Conservation (phyloP, 2,113 vertebrate species). For the Macrotus californicus region DNA sequence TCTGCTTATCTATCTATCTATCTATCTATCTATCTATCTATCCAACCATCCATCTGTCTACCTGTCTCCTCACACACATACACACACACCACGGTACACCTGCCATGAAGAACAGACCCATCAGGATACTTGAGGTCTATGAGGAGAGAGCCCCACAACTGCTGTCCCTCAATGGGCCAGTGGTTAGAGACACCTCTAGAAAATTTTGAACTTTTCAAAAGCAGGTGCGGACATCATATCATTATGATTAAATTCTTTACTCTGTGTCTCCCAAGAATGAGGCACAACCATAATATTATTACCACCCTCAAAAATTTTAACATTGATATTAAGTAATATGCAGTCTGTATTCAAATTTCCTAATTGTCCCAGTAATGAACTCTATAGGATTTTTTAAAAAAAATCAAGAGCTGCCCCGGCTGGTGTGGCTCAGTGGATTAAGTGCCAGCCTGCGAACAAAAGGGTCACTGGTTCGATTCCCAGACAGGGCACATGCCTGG, state of each 20-base stretch:
- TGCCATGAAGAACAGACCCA: not conserved
- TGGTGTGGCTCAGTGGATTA: no score
- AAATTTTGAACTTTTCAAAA: not conserved
- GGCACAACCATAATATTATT: not conserved
- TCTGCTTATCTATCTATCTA: not conserved
- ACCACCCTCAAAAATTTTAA: not conserved
- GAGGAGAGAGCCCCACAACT: not conserved
- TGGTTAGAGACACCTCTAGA: not conserved
- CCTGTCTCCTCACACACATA: not conserved
- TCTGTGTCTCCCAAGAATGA: not conserved
- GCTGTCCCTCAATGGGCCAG: not conserved
- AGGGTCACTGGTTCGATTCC: no score
- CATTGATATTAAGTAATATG: not conserved
- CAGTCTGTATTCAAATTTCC: not conserved
- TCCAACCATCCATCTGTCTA: no score
- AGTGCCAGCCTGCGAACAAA: no score
- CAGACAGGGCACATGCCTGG: no score
- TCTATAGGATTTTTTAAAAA: not conserved
- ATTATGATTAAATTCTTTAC: not conserved
- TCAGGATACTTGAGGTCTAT: not conserved
- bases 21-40: not conserved
- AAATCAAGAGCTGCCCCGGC: not conserved
- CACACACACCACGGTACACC: fast-evolving
- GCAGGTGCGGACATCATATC: not conserved
- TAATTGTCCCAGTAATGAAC: not conserved